Conservation (phyloP, 2,888 invertebrate genomes). For the Rhagonycha lutea region DNA sequence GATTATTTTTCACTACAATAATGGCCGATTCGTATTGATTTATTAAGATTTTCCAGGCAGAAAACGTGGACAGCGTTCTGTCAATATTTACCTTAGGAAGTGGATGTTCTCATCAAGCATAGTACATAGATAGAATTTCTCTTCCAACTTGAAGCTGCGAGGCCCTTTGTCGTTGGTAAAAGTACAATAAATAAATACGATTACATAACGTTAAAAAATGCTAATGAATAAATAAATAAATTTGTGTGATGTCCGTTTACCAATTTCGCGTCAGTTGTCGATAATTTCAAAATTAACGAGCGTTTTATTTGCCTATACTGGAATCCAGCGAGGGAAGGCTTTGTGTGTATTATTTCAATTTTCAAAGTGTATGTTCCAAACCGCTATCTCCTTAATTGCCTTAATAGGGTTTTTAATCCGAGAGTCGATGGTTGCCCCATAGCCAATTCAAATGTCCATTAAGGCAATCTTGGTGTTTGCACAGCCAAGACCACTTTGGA, state of each 20-base stretch:
- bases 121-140: constrained; percentile 50
- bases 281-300: neutral
- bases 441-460: constrained; percentile 47
- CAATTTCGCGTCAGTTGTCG: neutral
- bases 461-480: constrained; percentile 53
- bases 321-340: neutral
- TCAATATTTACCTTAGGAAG: constrained; percentile 71
- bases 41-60: constrained; percentile 51
- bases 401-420: constrained; percentile 49
- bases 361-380: constrained; percentile 14
- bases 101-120: constrained; percentile 61
- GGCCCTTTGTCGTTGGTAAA: neutral
- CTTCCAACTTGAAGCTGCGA: constrained; percentile 11
- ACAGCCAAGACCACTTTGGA: constrained; percentile 44
- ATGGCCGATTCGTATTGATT: constrained; percentile 47
- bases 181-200: neutral
- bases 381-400: constrained; percentile 45
- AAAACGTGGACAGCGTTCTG: constrained; percentile 56
- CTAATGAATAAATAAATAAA: neutral
- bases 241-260: neutral
- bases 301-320: neutral
- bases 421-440: constrained; percentile 55
- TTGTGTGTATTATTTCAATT: constrained; percentile 8
- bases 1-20: constrained; percentile 41
- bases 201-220: neutral